These are phyloP conservation scores for Ernsta delagoae DNA, from an alignment of 2,888 invertebrate species.

Conservation along the genomic window DNA sequence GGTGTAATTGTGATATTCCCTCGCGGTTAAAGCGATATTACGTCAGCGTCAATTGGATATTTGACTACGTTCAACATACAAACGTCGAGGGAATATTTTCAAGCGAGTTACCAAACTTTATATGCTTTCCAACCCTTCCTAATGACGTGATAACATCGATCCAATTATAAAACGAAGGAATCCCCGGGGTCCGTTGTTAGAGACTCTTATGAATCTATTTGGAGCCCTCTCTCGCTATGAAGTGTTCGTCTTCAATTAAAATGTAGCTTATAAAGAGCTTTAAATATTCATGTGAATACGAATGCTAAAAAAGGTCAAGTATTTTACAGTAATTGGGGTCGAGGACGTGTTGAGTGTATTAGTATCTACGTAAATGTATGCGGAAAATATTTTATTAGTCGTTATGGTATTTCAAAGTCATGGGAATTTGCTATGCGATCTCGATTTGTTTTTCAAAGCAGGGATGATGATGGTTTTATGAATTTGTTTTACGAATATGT, in stretches of 20 bases:
- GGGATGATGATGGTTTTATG: background rate
- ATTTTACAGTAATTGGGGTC: conserved; percentile 35
- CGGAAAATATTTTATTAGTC: conserved; percentile 25
- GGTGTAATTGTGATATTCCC: conserved; percentile 42
- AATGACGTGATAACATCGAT: conserved; percentile 50
- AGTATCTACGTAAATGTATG: background rate
- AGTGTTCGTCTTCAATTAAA: conserved; percentile 38
- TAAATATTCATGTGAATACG: conserved; percentile 37
- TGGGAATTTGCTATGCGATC: background rate
- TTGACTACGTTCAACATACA: conserved; percentile 32
- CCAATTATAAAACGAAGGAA: conserved; percentile 42
- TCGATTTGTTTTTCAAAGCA: background rate
- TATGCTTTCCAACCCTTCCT: conserved; percentile 44
- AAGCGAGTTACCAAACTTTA: conserved; percentile 49
- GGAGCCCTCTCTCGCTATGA: conserved; percentile 31
- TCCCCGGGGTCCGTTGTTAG: conserved; percentile 34
- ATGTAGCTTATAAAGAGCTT: conserved; percentile 38
- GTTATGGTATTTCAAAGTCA: conserved; percentile 15
- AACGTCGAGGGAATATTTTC: conserved; percentile 46
- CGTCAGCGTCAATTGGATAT: conserved; percentile 19
- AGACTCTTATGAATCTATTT: conserved; percentile 37
- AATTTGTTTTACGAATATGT: background rate
- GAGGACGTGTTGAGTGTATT: conserved; percentile 29
- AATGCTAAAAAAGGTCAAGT: conserved; percentile 37
- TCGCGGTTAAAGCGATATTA: conserved; percentile 33